Evolutionary conservation across 2,113 vertebrate species (phyloP), one percentile per base, ranked within the genome.

Genomic region (Pomatostomus ruficeps): DNA sequence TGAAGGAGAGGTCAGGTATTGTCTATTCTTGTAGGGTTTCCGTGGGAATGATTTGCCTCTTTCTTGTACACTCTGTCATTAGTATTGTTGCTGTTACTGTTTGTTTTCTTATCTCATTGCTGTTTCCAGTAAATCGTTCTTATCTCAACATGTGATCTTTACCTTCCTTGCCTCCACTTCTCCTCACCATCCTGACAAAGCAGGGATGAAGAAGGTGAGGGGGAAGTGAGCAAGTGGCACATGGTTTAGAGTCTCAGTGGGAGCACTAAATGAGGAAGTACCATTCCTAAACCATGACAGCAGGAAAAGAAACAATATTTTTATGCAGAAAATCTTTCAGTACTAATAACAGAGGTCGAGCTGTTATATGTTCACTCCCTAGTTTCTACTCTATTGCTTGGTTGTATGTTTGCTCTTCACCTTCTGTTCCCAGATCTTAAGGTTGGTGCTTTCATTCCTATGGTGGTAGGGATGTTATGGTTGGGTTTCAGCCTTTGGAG

Each of bases 171-270:
- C 20, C 24, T 51, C 43, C 22, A 51, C 45, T 66, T 58, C 33
- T 67, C 25, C 25, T 63, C 33, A 58, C 15, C 17, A 43, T 43
- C 22, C 19, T 0, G 0, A 23, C 0, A 0, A 15, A 73, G 36
- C 1, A 0, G 45, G 12, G 18, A 51, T 29, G 23, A 49, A 36
- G 43, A 38, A 51, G 23, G 13, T 1, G 6, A 55, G 26, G 22
- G 3, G 4, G 14, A 80, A n/a, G 13, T 24, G n/a, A 67, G 38
- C 2, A 11, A 38, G 16, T 2, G 6, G 7, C 19, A 29, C 19
- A 5, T 12, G 9, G 28, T 67, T 59, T 45, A 45, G 26, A 58
- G n/a, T 35, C 11, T 67, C 38, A 38, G 28, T 14, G 45, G 28
- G 13, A n/a, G 16, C 12, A 58, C 20, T 45, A n/a, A 59, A 38